Conservation (phyloP, 2,113 vertebrate species). For the Caranx ignobilis region DNA sequence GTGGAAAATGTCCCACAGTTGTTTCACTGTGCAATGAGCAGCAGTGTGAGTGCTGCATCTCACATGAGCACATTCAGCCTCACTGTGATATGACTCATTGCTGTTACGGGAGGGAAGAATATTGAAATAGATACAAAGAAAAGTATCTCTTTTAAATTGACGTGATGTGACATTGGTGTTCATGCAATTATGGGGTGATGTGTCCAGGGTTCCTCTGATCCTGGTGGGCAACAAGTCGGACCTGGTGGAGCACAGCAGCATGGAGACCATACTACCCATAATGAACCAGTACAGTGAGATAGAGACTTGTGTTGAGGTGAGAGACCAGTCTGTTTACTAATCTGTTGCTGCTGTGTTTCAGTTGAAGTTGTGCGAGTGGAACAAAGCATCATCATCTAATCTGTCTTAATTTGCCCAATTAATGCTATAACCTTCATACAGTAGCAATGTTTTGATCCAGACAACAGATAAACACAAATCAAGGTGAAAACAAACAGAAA, state of each 20-base stretch:
- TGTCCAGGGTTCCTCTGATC: slow-evolving; percentile 92
- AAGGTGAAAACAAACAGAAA: slow-evolving; percentile 4
- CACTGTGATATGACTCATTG: neutral
- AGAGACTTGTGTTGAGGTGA: slow-evolving; percentile 98
- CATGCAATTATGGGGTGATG: neutral
- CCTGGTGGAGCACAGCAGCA: slow-evolving; percentile 97
- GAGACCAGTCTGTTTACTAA: slow-evolving; percentile 12
- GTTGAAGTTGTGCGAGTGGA: neutral
- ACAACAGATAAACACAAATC: neutral
- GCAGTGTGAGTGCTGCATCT: neutral
- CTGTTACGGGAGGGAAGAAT: neutral
- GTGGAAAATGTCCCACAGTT: slow-evolving; percentile 6
- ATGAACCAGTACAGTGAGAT: slow-evolving; percentile 99
- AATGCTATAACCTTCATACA: neutral
- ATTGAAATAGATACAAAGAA: neutral
- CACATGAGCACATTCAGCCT: neutral
- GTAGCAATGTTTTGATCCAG: neutral
- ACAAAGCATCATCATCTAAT: neutral
- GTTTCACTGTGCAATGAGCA: slow-evolving; percentile 2
- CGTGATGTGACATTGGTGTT: neutral
- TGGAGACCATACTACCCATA: slow-evolving; percentile 98
- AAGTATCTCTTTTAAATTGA: neutral
- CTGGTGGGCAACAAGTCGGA: slow-evolving; percentile 99
- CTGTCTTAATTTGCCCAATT: neutral
- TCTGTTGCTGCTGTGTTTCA: neutral